Conservation (phyloP, 2,113 vertebrate genomes). For the Lepus europaeus region DNA sequence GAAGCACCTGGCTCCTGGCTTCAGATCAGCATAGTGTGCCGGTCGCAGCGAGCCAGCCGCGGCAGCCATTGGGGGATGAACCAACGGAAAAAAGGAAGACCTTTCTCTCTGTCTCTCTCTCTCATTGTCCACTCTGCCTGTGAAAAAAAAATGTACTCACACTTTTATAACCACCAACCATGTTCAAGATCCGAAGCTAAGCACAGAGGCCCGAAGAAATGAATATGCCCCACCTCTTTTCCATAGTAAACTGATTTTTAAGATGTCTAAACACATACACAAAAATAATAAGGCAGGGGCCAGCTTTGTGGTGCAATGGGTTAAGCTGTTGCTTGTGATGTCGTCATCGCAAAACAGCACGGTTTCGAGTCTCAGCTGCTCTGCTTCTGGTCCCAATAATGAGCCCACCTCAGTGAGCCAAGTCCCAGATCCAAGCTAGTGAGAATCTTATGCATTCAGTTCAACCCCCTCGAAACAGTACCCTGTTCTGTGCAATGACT, state of each 20-base stretch:
- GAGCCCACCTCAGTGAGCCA: background rate
- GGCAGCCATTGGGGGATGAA: too few relatives aligned
- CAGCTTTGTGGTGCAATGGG: too few relatives aligned
- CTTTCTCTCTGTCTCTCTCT: too few relatives aligned
- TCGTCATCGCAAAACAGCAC: too few relatives aligned
- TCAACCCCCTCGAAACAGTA: background rate
- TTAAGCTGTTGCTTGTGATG: too few relatives aligned
- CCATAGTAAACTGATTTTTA: background rate
- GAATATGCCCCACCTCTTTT: background rate
- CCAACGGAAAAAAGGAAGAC: too few relatives aligned
- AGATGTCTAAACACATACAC: background rate
- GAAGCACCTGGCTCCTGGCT: too few relatives aligned
- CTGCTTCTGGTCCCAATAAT: background rate
- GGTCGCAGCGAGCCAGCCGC: too few relatives aligned
- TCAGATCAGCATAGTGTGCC: too few relatives aligned
- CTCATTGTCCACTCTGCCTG: too few relatives aligned
- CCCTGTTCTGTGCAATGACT: background rate
- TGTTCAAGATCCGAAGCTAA: background rate
- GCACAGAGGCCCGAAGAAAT: background rate
- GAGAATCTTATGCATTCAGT: background rate
- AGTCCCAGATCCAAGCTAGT: background rate
- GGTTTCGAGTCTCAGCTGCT: too few relatives aligned
- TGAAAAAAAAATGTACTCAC: too few relatives aligned
- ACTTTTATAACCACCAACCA: background rate
- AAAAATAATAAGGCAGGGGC: background rate